Conservation (phyloP, 2,797 vertebrate species). For the Morus bassanus region DNA sequence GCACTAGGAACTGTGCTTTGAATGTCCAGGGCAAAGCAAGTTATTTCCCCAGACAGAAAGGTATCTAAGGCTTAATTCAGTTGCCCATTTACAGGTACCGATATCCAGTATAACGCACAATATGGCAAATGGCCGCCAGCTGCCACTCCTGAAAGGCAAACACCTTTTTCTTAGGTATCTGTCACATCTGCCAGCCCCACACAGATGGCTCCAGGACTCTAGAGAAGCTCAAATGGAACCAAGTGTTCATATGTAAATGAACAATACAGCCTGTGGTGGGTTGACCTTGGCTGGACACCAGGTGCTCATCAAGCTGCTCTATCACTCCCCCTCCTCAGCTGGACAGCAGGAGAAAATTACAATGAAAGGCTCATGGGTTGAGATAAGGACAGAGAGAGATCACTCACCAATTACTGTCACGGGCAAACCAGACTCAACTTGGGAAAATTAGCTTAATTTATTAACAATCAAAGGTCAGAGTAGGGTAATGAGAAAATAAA, state of each 20-base stretch:
- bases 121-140: not conserved
- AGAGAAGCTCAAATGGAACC: not conserved
- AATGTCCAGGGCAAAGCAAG: not conserved
- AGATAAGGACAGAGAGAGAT: too few species aligned
- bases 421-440: too few species aligned
- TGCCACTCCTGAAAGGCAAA: not conserved
- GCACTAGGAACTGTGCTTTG: not conserved
- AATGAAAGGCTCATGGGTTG: not conserved
- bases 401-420: too few species aligned
- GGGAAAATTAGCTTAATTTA: too few species aligned
- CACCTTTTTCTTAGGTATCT: not conserved
- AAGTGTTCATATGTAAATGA: not conserved
- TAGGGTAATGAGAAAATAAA: too few species aligned
- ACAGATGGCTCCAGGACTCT: not conserved
- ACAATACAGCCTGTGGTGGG: not conserved
- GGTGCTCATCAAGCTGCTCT: not conserved
- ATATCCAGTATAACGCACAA: not conserved
- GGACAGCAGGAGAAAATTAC: not conserved
- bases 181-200: not conserved
- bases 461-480: too few species aligned
- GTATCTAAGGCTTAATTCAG: not conserved
- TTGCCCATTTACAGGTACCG: not conserved
- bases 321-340: not conserved
- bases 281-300: not conserved
- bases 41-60: not conserved